phyloP scores from a whole-genome alignment of 2,888 invertebrate species.

The Nephrotoma appendiculata region DNA sequence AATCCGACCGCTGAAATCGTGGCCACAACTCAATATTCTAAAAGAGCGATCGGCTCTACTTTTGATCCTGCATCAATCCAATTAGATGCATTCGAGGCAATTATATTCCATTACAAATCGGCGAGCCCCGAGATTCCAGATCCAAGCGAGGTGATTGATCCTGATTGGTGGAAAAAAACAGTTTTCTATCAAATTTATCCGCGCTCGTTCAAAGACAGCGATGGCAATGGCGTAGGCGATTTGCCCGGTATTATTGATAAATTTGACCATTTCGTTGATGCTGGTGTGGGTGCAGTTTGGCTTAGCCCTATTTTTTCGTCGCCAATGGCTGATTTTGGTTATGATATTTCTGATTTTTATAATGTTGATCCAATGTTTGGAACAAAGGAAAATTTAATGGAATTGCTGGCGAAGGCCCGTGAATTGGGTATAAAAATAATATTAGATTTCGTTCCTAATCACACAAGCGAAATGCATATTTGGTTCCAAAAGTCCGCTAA shows the following conservation, averaged over 20 bases:
- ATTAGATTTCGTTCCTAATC: slow-evolving; percentile 41
- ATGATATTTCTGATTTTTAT: slow-evolving; percentile 44
- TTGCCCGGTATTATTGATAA: slow-evolving; percentile 38
- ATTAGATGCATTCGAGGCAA: background rate
- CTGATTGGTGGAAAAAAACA: slow-evolving; percentile 30
- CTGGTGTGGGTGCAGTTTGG: slow-evolving; percentile 43
- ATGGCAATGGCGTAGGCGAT: slow-evolving; percentile 59
- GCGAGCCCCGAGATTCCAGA: background rate
- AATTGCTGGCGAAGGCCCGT: slow-evolving; percentile 28
- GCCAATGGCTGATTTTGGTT: slow-evolving; percentile 49
- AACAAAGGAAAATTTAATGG: slow-evolving; percentile 39
- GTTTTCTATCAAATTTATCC: slow-evolving; percentile 67
- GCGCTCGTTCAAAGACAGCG: slow-evolving; percentile 62
- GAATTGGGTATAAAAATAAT: slow-evolving; percentile 32
- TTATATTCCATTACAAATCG: background rate
- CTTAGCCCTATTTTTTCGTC: slow-evolving; percentile 48
- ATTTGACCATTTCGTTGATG: slow-evolving; percentile 36
- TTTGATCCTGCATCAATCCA: background rate
- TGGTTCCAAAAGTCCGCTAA: slow-evolving; percentile 59
- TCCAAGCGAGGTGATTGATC: slow-evolving; percentile 38
- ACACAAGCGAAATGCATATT: slow-evolving; percentile 21
- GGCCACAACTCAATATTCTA: background rate
- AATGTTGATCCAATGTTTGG: slow-evolving; percentile 43
- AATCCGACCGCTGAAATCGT: background rate
- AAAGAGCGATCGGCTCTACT: background rate